Evolutionary conservation across 2,113 vertebrate species (phyloP), one percentile per base, ranked within the genome.

Genomic region (Eira barbara): DNA sequence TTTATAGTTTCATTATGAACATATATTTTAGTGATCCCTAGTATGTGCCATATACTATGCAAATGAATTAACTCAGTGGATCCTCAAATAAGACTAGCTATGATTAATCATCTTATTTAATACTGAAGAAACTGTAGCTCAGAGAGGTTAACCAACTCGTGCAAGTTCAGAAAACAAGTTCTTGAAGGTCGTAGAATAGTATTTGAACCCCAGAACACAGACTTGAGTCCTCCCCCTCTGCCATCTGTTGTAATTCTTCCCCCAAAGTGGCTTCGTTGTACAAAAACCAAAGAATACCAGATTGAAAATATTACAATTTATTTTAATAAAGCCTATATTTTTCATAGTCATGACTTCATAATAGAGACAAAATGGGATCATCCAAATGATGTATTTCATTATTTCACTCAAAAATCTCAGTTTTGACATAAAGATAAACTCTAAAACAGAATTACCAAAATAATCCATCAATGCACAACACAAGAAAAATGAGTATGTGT

Each of bases 211-310:
- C 14, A n/a, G 36, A 4, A 23, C 2, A 3, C 42, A 76, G 34
- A 45, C 49, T 17, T 18, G 1, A 7, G 0, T 34, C 42, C 23
- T 55, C 80, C 36, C 18, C 31, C 5, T 21, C n/a, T 36, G 0
- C 7, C 5, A 20, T 88, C 11, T 61, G 39, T 10, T 23, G 0
- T 9, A 12, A 0, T 7, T 6, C 11, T 14, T 67, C 3, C 55
- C 55, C 93, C 15, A 34, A 36, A 59, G 4, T 29, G 25, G 12
- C 61, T 71, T 39, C 47, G 8, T 20, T 31, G 34, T 39, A 36
- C 20, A 67, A 10, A 92, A 84, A 21, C 17, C 9, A 11, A 93
- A 29, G 36, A 79, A 25, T 1, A 49, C 10, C 29, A 18, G 10
- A 15, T 7, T 21, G 42, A 47, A 95, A 55, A 76, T n/a, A 39